Conservation (phyloP, 2,113 vertebrate genomes). For the Drymodes brunneopygia region DNA sequence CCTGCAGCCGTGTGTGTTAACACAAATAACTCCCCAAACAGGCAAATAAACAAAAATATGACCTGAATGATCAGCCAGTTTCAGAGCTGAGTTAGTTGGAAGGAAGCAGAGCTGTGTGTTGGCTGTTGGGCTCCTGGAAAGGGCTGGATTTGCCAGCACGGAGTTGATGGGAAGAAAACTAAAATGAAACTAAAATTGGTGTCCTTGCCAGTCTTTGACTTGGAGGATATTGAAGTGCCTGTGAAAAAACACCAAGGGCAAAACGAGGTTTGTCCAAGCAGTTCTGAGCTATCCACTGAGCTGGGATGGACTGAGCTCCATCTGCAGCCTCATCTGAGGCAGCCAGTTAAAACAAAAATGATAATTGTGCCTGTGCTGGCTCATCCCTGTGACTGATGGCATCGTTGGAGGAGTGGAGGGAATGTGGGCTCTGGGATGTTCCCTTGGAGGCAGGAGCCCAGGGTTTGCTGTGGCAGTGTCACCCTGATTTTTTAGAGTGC, state of each 20-base stretch:
- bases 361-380: neutral
- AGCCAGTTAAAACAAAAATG: too few relatives aligned
- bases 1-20: rapidly evolving
- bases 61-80: neutral
- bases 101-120: neutral
- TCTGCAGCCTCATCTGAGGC: neutral
- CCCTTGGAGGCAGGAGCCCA: neutral
- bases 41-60: neutral
- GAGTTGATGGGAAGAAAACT: neutral
- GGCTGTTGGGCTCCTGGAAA: neutral
- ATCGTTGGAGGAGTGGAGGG: neutral
- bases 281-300: neutral
- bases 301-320: neutral
- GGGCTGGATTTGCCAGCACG: neutral
- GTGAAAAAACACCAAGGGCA: neutral
- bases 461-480: neutral
- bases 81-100: rapidly evolving
- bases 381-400: neutral
- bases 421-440: neutral
- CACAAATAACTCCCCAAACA: neutral
- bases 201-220: neutral
- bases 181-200: rapidly evolving
- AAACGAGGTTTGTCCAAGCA: neutral
- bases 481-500: too few relatives aligned
- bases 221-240: neutral